A percentile compares a stretch with the other conserved stretches of the same genome.
Conservation (phyloP, 2,113 vertebrate species). For the Dromas ardeola region DNA sequence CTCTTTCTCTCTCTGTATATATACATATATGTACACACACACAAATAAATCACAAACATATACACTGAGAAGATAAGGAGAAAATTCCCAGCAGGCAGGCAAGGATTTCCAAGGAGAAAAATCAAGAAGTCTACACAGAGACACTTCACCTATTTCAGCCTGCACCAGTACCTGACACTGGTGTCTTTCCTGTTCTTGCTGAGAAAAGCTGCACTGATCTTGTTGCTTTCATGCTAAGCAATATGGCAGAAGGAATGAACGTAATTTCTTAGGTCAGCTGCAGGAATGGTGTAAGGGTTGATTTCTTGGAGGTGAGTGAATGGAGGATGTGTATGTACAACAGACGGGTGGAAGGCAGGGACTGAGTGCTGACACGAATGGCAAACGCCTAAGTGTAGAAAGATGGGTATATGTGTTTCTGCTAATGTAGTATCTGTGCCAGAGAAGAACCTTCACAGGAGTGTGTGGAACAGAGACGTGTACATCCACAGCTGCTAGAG, state of each 20-base stretch:
- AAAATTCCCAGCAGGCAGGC: slow-evolving; percentile 25
- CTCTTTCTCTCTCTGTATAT: background rate
- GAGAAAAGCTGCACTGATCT: slow-evolving; percentile 3
- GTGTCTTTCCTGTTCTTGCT: background rate
- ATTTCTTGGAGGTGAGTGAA: background rate
- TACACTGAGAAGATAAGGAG: slow-evolving; percentile 8
- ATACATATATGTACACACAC: background rate
- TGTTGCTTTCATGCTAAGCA: background rate
- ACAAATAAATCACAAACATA: background rate
- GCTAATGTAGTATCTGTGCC: background rate
- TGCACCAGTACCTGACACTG: background rate
- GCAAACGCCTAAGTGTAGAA: background rate
- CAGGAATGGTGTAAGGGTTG: background rate
- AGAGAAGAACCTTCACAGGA: background rate
- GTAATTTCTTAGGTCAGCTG: background rate
- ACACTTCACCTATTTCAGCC: background rate
- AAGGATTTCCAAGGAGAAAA: slow-evolving; percentile 6
- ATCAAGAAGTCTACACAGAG: background rate
- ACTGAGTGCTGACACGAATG: rapidly evolving
- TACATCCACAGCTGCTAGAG: background rate
- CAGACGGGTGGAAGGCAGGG: background rate
- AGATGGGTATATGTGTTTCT: background rate
- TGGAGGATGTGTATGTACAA: background rate
- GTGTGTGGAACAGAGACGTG: background rate
- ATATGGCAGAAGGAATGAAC: background rate